Percentiles rank a stretch among this genome's conserved stretches.
These are phyloP conservation scores for Scrobipalpa atriplicella DNA, from an alignment of 2,888 invertebrate genomes.

Conservation along the genomic window DNA sequence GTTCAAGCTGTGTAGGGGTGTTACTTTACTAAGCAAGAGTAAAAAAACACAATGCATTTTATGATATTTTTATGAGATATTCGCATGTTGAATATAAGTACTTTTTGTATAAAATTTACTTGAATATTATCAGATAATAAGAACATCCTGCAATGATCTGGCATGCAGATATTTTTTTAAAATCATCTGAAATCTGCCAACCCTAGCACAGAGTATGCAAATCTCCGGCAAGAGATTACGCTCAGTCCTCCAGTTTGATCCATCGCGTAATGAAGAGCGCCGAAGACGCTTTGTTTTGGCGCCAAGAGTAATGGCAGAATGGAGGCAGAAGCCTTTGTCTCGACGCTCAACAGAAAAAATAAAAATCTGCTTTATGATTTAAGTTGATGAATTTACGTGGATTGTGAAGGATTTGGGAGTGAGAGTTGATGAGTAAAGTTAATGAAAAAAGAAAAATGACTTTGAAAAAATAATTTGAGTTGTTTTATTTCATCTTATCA, in stretches of 20 bases:
- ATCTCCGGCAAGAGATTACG: slow-evolving; percentile 50
- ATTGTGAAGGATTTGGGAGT: background rate
- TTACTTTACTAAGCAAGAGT: too few relatives aligned
- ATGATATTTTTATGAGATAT: too few relatives aligned
- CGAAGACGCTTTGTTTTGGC: slow-evolving; percentile 39
- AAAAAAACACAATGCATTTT: too few relatives aligned
- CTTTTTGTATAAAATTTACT: too few relatives aligned
- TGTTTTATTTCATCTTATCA: background rate
- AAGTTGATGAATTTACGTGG: slow-evolving; percentile 13
- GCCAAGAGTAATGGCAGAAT: slow-evolving; percentile 22
- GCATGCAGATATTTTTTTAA: too few relatives aligned
- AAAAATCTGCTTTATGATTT: slow-evolving; percentile 16
- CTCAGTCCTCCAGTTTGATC: slow-evolving; percentile 52
- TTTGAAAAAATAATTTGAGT: background rate
- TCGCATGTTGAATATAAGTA: too few relatives aligned
- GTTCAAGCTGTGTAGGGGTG: slow-evolving; percentile 34
- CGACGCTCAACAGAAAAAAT: background rate
- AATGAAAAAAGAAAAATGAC: background rate
- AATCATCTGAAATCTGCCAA: slow-evolving; percentile 9
- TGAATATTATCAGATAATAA: too few relatives aligned
- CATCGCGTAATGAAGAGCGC: slow-evolving; percentile 62
- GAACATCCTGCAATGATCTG: too few relatives aligned
- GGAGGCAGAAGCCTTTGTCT: slow-evolving; percentile 23
- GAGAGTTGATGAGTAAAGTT: background rate
- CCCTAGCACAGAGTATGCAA: slow-evolving; percentile 42